Percentiles rank a stretch among this genome's conserved stretches.
Evolutionary conservation across 2,888 invertebrate species (phyloP).

Genomic region (Ochropacha duplaris): DNA sequence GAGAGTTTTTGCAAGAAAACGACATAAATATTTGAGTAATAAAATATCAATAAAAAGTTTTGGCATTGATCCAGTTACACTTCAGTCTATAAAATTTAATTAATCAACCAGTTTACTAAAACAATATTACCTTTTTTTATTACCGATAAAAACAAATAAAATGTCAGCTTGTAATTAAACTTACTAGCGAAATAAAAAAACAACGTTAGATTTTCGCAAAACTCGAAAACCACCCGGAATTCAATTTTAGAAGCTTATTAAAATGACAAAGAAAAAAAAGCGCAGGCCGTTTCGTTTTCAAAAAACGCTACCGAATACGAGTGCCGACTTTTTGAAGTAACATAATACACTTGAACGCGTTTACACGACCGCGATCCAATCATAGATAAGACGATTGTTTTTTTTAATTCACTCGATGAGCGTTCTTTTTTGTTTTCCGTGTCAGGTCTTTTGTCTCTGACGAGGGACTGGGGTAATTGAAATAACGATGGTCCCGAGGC

Average conservation of each 20-base stretch:
- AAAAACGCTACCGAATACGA: constrained; percentile 72
- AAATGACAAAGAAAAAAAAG: constrained; percentile 11
- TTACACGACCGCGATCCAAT: constrained; percentile 81
- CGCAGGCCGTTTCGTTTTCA: constrained; percentile 19
- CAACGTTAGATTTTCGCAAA: constrained; percentile 10
- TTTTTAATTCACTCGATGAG: constrained; percentile 56
- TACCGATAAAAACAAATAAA: background rate
- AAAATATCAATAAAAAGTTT: too few relatives aligned
- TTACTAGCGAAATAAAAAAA: background rate
- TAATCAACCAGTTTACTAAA: background rate
- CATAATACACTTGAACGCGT: constrained; percentile 75
- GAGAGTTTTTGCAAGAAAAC: background rate
- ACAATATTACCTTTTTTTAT: background rate
- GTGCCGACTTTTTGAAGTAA: constrained; percentile 62
- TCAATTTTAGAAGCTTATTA: constrained; percentile 21
- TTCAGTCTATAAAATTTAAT: background rate
- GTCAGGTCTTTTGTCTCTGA: constrained; percentile 82
- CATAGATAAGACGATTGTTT: constrained; percentile 76
- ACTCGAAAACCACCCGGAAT: constrained; percentile 35
- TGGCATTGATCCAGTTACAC: background rate
- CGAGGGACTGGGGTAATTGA: constrained; percentile 78
- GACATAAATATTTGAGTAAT: background rate
- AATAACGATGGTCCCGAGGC: constrained; percentile 74
- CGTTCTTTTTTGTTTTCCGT: constrained; percentile 58
- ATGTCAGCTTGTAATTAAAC: background rate